A percentile compares a stretch with the other conserved stretches of the same genome.
Evolutionary conservation across 2,113 vertebrate genomes (phyloP).

Genomic region (Tetraodon nigroviridis): DNA sequence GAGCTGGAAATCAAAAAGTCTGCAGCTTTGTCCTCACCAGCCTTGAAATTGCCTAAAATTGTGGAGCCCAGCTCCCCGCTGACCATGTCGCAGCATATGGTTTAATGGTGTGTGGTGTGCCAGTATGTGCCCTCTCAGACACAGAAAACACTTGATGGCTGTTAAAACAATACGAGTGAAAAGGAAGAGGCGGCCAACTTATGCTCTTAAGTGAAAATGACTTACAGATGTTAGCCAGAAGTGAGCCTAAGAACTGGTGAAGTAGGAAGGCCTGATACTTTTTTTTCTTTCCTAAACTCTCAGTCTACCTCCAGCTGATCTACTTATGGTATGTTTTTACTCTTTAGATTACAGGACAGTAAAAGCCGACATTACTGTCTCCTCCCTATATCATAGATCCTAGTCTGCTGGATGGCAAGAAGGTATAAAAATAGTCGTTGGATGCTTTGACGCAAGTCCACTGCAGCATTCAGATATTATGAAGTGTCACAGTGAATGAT

Average conservation of each 20-base stretch:
- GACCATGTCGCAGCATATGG: conserved; percentile 4
- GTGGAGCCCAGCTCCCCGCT: conserved; percentile 13
- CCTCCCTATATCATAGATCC: conserved; percentile 1
- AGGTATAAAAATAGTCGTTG: conserved; percentile 17
- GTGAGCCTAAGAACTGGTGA: conserved; percentile 18
- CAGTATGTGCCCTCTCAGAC: conserved; percentile 57
- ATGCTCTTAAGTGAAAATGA: conserved; percentile 61
- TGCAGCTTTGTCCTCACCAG: conserved; percentile 24
- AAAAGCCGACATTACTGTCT: neutral
- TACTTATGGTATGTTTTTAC: conserved; percentile 5
- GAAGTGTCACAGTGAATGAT: conserved; percentile 57
- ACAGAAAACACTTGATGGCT: conserved; percentile 63
- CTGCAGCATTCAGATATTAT: conserved; percentile 44
- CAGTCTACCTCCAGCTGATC: conserved; percentile 11
- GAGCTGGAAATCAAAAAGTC: conserved; percentile 25
- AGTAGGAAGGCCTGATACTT: conserved; percentile 7
- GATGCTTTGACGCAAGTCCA: conserved; percentile 28
- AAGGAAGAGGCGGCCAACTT: conserved; percentile 54
- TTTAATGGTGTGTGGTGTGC: conserved; percentile 41
- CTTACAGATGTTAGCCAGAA: conserved; percentile 62
- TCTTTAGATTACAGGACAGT: conserved; percentile 4
- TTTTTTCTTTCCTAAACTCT: conserved; percentile 22
- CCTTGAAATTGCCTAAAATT: conserved; percentile 13
- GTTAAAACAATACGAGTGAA: conserved; percentile 67
- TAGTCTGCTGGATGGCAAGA: conserved; percentile 3